These are phyloP conservation scores for Cyprinella venusta DNA, from an alignment of 2,797 vertebrate genomes.

Conservation along the genomic window DNA sequence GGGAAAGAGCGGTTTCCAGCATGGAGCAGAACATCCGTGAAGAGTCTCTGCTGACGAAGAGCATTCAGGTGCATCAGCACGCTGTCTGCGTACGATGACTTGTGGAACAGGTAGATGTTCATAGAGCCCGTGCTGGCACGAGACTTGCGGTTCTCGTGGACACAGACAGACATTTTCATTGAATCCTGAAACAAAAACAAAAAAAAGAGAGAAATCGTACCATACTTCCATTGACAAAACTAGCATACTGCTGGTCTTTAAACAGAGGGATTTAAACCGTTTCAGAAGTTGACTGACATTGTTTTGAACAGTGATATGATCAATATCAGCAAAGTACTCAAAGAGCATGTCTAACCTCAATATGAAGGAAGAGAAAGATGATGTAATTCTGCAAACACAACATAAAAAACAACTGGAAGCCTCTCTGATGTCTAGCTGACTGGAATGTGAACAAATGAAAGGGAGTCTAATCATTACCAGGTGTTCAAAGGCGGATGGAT, in stretches of 20 bases:
- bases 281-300: constrained; percentile 15
- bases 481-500: constrained; percentile 73
- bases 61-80: constrained; percentile 96
- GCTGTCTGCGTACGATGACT: constrained; percentile 97
- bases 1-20: constrained; percentile 95
- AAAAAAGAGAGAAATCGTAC: constrained; percentile 31
- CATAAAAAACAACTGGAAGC: constrained; percentile 60
- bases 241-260: neutral
- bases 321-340: constrained; percentile 50
- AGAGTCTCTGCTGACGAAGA: constrained; percentile 92
- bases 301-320: constrained; percentile 41
- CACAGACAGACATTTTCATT: constrained; percentile 98
- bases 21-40: constrained; percentile 95
- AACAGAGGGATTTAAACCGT: neutral
- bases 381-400: constrained; percentile 62
- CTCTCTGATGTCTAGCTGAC: constrained; percentile 68
- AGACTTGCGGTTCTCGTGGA: constrained; percentile 98
- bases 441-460: constrained; percentile 64
- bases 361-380: constrained; percentile 42
- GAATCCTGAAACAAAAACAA: constrained; percentile 79
- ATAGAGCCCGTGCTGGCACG: constrained; percentile 95
- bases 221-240: neutral
- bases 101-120: constrained; percentile 98
- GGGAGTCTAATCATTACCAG: constrained; percentile 78
- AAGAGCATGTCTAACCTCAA: constrained; percentile 30